These are phyloP conservation scores for Zosterops hypoxanthus DNA, from an alignment of 2,113 vertebrate genomes.

Conservation along the genomic window DNA sequence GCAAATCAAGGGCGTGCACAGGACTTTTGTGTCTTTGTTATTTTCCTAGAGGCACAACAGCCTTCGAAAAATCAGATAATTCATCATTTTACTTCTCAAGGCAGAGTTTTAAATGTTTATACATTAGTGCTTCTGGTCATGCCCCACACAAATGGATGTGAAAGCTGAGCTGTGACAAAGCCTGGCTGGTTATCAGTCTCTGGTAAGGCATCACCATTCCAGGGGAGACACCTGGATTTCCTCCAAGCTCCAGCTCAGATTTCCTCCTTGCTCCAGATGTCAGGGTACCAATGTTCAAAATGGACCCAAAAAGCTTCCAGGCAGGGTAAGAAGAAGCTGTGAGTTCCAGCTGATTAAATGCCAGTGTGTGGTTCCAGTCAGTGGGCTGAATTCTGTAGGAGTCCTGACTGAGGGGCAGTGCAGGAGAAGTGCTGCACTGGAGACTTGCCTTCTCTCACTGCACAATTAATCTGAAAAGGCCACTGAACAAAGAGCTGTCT, in stretches of 20 bases:
- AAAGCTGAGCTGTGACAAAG: background rate
- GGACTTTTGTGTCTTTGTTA: background rate
- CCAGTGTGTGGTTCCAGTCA: background rate
- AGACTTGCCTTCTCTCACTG: background rate
- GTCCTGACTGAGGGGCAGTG: background rate
- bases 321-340: background rate
- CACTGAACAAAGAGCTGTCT: background rate
- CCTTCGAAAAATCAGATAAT: background rate
- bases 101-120: background rate
- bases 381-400: background rate
- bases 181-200: background rate
- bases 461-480: background rate
- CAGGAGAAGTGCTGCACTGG: background rate
- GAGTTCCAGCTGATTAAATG: background rate
- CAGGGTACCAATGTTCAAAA: background rate
- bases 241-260: too few species aligned
- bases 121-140: background rate
- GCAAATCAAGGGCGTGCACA: rapidly evolving
- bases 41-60: background rate
- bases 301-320: background rate
- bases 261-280: background rate
- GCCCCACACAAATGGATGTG: background rate
- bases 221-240: background rate
- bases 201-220: background rate
- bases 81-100: background rate